These are phyloP conservation scores for Sphinx pinastri DNA, from an alignment of 2,888 invertebrate species.

Conservation along the genomic window DNA sequence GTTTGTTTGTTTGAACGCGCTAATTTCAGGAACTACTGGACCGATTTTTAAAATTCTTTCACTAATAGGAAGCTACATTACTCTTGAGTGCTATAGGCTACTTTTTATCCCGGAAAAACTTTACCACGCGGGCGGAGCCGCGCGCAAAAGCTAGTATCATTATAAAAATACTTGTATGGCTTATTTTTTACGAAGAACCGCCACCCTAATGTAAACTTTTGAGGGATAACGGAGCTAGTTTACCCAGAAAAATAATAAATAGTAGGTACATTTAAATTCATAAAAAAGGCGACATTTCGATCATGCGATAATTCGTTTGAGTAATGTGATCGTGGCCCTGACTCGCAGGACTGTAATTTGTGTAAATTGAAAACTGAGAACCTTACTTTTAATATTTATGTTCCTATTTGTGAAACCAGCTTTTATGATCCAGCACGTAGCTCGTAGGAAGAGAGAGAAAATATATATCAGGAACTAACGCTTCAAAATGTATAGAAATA, in stretches of 20 bases:
- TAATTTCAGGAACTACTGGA: too few species aligned
- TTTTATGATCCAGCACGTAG: background rate
- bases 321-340: background rate
- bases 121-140: too few species aligned
- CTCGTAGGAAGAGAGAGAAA: background rate
- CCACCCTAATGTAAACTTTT: background rate
- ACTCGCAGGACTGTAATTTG: background rate
- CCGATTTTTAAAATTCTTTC: too few species aligned
- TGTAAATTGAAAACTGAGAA: constrained; percentile 4
- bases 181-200: background rate
- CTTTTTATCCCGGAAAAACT: too few species aligned
- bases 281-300: constrained; percentile 3
- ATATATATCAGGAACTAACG: background rate
- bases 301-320: constrained; percentile 14
- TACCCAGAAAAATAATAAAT: background rate
- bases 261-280: background rate
- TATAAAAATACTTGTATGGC: too few species aligned
- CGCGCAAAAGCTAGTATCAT: too few species aligned
- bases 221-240: background rate
- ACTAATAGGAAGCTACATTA: too few species aligned
- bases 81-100: too few species aligned
- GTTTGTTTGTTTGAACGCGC: too few species aligned
- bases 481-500: too few species aligned
- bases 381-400: background rate
- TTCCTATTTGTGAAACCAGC: background rate